Base-by-base conservation (phyloP, 2,797 vertebrate species). In the Capromys pilorides region DNA sequence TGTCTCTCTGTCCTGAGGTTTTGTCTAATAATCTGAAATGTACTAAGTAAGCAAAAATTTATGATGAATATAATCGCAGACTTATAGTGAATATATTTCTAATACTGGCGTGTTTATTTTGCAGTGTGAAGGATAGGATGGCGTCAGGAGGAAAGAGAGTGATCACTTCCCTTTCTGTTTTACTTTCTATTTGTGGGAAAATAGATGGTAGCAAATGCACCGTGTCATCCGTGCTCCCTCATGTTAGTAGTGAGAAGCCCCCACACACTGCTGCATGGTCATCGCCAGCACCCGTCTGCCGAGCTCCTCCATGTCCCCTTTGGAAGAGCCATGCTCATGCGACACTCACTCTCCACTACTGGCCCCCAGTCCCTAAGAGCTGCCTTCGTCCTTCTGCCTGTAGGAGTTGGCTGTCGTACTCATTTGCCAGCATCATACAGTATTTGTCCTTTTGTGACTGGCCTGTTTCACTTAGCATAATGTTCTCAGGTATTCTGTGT, bases 211-310 rank as follows among this genome's bases (percentile, higher is more conserved):
- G 8, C 24, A 41, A 51, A 66, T 9, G 24, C 31, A 28, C 62
- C 0, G 0, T 78, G 28, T 36, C 36, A 3, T 21, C 39, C 4
- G 13, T 66, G 57, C 73, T 90, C 54, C 45, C 1, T 5, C 4
- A 6, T 12, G 10, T 24, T 1, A 39, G 16, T 28, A 82, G n/a
- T 82, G 1, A 14, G 12, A 19, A 41, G n/a, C 33, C 4, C 3
- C 22, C 19, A 67, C 36, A 2, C 1, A 2, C 21, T 33, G 3
- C 28, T 1, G 28, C 51, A 5, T 21, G 6, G 0, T 6, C 1
- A 0, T 64, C 18, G 4, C 28, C 49, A 75, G 11, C 11, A 0
- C 12, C 16, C 28, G 3, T 24, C 66, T 84, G 16, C 69, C 39
- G 41, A 82, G 64, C 1, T 28, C 54, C 57, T 45, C 57, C 16